Percentiles rank a stretch among this genome's conserved stretches.
Conservation (phyloP, 2,113 vertebrate species). For the Chaenogobius annularis region DNA sequence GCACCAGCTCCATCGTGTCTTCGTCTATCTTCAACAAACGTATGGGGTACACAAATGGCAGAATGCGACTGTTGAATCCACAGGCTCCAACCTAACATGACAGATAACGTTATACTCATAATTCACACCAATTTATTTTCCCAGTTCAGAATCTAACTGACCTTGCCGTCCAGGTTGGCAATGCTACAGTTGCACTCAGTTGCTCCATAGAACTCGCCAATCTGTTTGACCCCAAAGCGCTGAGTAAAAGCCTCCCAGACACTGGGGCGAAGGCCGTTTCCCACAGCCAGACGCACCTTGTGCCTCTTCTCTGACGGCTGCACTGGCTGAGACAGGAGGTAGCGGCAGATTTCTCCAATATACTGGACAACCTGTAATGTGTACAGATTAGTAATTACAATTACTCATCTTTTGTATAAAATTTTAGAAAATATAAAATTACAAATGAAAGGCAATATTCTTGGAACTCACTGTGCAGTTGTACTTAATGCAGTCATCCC, state of each 20-base stretch:
- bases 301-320: slow-evolving; percentile 79
- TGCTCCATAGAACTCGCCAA: slow-evolving; percentile 94
- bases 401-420: background rate
- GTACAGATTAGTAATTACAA: background rate
- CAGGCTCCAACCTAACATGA: slow-evolving; percentile 83
- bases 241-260: slow-evolving; percentile 90
- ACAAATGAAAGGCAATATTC: background rate
- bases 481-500: slow-evolving; percentile 90
- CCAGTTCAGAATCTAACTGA: slow-evolving; percentile 32
- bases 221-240: slow-evolving; percentile 83
- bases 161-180: slow-evolving; percentile 93
- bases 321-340: slow-evolving; percentile 85
- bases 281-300: slow-evolving; percentile 85
- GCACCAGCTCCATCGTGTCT: slow-evolving; percentile 85
- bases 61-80: slow-evolving; percentile 89
- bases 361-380: slow-evolving; percentile 87
- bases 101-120: background rate
- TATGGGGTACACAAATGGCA: slow-evolving; percentile 87
- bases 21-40: slow-evolving; percentile 87
- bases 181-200: slow-evolving; percentile 96
- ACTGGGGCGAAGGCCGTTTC: slow-evolving; percentile 86
- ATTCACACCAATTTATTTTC: background rate
- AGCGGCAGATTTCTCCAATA: slow-evolving; percentile 93
- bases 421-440: background rate
- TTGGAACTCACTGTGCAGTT: slow-evolving; percentile 86